phyloP scores from a whole-genome alignment of 2,888 invertebrate genomes.

The Saturnia pavonia region DNA sequence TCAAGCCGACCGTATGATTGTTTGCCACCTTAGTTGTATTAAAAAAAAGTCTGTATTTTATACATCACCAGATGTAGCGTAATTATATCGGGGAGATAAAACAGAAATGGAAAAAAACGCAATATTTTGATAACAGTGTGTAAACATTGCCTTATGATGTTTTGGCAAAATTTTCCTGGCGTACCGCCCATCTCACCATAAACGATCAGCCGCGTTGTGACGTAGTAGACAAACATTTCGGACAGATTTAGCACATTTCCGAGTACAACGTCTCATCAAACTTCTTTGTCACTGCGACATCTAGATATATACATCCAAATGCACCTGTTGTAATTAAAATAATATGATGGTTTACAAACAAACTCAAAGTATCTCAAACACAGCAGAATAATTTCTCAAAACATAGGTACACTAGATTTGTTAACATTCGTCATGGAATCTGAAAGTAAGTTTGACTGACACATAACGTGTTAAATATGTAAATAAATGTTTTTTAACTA shows the following conservation, averaged over 20 bases:
- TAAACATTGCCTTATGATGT: background rate
- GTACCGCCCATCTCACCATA: background rate
- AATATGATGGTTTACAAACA: background rate
- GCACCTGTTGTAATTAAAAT: background rate
- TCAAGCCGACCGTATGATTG: too few relatives aligned
- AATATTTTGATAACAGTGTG: background rate
- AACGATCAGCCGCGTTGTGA: background rate
- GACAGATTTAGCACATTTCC: constrained; percentile 3
- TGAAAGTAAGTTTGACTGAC: too few relatives aligned
- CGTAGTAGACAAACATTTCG: background rate
- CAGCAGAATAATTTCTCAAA: too few relatives aligned
- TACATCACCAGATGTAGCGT: background rate
- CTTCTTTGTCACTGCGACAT: constrained; percentile 1
- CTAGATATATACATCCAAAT: background rate
- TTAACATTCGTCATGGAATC: background rate
- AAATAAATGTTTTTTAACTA: too few relatives aligned
- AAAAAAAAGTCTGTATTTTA: too few relatives aligned
- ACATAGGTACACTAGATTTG: background rate
- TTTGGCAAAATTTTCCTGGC: constrained; percentile 13
- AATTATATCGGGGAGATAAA: background rate
- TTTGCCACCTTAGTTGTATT: too few relatives aligned
- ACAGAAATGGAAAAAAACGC: background rate
- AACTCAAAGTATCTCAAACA: background rate
- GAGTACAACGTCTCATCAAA: background rate
- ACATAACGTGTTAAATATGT: too few relatives aligned